Percentiles rank a stretch among this genome's conserved stretches.
These are phyloP conservation scores for Scaptomyza polygonia DNA, from an alignment of 2,888 invertebrate genomes.

Conservation along the genomic window DNA sequence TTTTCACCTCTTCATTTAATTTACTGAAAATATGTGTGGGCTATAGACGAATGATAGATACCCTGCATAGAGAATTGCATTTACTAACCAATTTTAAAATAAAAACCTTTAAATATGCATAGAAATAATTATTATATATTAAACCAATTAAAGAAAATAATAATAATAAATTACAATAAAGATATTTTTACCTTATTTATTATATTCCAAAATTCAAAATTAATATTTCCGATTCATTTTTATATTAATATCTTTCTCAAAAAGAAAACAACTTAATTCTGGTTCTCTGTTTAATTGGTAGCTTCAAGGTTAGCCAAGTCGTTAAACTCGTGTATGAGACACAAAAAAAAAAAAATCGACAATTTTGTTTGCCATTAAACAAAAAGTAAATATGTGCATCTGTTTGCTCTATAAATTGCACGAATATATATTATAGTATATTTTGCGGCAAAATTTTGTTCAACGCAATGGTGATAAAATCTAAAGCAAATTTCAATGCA, in stretches of 20 bases:
- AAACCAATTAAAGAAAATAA: too few relatives aligned
- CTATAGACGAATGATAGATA: not conserved
- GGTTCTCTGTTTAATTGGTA: slow-evolving; percentile 15
- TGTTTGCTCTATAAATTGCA: slow-evolving; percentile 32
- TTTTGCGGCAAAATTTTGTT: slow-evolving; percentile 15
- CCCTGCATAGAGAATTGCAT: not conserved
- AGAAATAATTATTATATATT: too few relatives aligned
- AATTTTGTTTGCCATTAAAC: slow-evolving; percentile 63
- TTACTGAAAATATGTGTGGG: not conserved
- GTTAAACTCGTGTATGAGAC: slow-evolving; percentile 47
- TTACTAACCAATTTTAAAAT: too few relatives aligned
- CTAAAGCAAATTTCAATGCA: slow-evolving; percentile 36
- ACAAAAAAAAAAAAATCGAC: slow-evolving; percentile 16
- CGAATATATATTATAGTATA: slow-evolving; percentile 14
- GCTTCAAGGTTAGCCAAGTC: slow-evolving; percentile 60
- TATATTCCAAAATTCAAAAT: not conserved
- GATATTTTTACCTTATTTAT: too few relatives aligned
- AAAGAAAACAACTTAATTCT: not conserved
- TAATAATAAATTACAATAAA: too few relatives aligned
- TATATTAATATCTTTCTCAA: not conserved
- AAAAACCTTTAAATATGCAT: too few relatives aligned
- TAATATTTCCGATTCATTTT: not conserved
- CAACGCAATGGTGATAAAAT: slow-evolving; percentile 38
- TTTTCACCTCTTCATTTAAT: slow-evolving; percentile 47
- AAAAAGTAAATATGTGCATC: slow-evolving; percentile 43